Base-by-base conservation (phyloP, 2,113 vertebrate genomes). In the Calyptommatus sinebrachiatus region DNA sequence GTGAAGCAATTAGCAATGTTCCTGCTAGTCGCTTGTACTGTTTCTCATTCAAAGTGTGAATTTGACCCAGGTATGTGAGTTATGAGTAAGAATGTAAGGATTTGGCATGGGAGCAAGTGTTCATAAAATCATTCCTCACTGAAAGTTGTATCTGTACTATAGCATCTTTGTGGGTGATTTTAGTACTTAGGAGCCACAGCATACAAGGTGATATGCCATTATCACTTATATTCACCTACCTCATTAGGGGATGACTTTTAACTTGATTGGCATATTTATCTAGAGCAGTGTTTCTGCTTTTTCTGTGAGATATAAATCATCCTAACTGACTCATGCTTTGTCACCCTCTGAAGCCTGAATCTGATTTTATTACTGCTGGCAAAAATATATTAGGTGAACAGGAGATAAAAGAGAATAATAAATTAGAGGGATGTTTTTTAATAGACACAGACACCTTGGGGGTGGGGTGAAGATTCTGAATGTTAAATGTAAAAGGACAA, bases 201-300 rank as follows among this genome's bases (percentile, higher is more conserved):
- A 69, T 73, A 60, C 80, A 81, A 67, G 72, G 81, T 80, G 62
- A 77, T 81, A 89, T 78, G 31, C 61, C 31, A 50, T 78, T 85
- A 83, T 71, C 48, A 1, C 50, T 74, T 87, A 16, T 18, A 29
- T 82, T 84, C 41, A 41, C 60, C 77, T 66, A 80, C 83, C 20
- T 77, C 2, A 20, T 87, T 88, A 82, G 79, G 18, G 85, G 75
- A 71, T 80, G 85, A 68, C 79, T 83, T 85, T 46, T 78, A 79
- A 70, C 31, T 70, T 86, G 85, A 90, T 65, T 76, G 85, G 81
- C 84, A 79, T 88, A 89, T 90, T 90, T 92, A 88, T 90, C 85
- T 88, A 78, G 79, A 21, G 11, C 14, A 72, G 41, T 74, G 73
- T 78, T 87, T 79, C 76, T 75, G 79, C 76, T 86, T 57, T 84